Conservation (phyloP, 2,888 invertebrate species). For the Trissolcus japonicus region DNA sequence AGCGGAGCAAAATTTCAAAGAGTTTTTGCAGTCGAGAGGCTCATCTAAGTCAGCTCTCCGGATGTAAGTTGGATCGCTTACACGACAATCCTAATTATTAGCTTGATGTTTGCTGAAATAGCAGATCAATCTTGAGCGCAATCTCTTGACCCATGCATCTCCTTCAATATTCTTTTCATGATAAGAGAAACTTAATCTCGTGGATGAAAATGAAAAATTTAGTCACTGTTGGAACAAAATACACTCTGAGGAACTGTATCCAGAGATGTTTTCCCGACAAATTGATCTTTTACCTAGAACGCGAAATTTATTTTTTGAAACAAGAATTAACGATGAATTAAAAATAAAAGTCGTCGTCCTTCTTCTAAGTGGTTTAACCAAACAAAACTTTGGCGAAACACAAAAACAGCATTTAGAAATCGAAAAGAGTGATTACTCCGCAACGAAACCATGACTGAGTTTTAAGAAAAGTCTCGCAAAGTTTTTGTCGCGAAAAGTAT, state of each 20-base stretch:
- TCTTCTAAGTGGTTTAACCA: too few relatives aligned
- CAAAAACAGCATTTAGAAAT: conserved; percentile 56
- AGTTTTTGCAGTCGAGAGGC: conserved; percentile 42
- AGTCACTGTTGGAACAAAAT: neutral
- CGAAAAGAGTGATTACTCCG: conserved; percentile 32
- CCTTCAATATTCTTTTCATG: neutral
- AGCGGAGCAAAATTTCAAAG: conserved; percentile 55
- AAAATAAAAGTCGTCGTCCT: too few relatives aligned
- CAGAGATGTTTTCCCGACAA: too few relatives aligned
- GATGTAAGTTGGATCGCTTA: conserved; percentile 38
- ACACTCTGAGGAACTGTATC: neutral
- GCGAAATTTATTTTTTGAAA: neutral
- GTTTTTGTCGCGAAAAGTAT: too few relatives aligned
- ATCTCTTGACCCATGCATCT: neutral
- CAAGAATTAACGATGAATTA: neutral
- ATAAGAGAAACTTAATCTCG: neutral
- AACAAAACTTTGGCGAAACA: conserved; percentile 12
- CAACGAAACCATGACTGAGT: too few relatives aligned
- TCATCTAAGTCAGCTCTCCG: conserved; percentile 26
- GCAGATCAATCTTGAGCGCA: neutral
- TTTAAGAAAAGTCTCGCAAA: too few relatives aligned
- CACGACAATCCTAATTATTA: conserved; percentile 44
- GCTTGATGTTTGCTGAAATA: neutral
- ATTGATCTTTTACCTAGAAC: too few relatives aligned
- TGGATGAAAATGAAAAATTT: neutral